Conservation (phyloP, 2,113 vertebrate genomes). For the Thalassarche chlororhynchos region DNA sequence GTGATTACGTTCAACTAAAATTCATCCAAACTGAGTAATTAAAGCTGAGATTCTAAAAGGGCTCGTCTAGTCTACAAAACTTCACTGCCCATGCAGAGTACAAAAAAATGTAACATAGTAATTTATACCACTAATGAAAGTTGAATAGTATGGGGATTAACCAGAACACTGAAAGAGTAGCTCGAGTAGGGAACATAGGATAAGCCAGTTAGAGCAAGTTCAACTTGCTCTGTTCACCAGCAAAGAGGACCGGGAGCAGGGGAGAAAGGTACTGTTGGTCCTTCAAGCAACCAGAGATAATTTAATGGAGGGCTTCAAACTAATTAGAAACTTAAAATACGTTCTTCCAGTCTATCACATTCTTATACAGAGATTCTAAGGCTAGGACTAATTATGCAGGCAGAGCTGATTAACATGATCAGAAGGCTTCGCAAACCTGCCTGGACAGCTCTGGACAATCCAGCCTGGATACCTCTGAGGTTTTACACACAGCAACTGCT, state of each 20-base stretch:
- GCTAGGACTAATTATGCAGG: not conserved
- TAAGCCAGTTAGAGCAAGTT: not conserved
- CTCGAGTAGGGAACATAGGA: accelerated
- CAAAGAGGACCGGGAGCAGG: not conserved
- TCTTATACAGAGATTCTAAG: not conserved
- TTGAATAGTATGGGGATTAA: not conserved
- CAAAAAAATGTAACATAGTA: not conserved
- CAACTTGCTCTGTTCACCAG: not conserved
- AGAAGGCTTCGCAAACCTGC: not conserved
- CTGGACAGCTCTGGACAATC: not conserved
- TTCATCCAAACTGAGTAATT: not conserved
- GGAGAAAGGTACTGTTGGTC: not conserved
- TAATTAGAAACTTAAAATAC: not conserved
- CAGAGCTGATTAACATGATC: not conserved
- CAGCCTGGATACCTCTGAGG: not conserved
- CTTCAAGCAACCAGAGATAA: not conserved
- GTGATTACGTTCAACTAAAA: not conserved
- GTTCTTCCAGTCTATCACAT: not conserved
- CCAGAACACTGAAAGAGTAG: not conserved
- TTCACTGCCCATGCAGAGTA: not conserved
- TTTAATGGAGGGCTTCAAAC: not conserved
- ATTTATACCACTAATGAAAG: not conserved
- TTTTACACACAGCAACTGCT: not conserved
- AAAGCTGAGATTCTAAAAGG: not conserved
- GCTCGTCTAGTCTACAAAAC: not conserved